A percentile compares a stretch with the other conserved stretches of the same genome.
Conservation (phyloP, 2,888 invertebrate genomes). For the Apotomis betuletana region DNA sequence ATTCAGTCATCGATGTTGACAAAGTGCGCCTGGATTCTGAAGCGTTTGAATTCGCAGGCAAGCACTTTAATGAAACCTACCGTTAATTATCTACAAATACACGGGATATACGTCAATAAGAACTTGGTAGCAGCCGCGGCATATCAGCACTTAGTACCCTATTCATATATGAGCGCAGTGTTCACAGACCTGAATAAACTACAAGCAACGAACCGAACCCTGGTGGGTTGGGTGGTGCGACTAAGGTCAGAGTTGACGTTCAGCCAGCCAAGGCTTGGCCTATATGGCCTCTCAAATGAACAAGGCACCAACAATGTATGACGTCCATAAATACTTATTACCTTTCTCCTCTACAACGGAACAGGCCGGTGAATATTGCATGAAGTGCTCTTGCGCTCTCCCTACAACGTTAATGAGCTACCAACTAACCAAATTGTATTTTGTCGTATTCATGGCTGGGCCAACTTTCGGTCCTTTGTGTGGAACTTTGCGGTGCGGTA, state of each 20-base stretch:
- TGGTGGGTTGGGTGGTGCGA: no score
- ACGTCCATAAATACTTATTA: slow-evolving; percentile 6
- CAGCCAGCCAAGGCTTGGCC: slow-evolving; percentile 55
- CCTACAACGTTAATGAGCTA: slow-evolving; percentile 57
- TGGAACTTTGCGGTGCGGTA: slow-evolving; percentile 38
- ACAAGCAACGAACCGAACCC: slow-evolving; percentile 10
- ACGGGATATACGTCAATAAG: no score
- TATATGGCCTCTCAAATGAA: slow-evolving; percentile 46
- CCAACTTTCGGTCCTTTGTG: slow-evolving; percentile 44
- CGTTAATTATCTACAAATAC: no score
- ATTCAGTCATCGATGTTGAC: no score
- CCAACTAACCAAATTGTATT: slow-evolving; percentile 53
- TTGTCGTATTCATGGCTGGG: slow-evolving; percentile 58
- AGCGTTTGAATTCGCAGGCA: no score
- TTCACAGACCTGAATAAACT: slow-evolving; percentile 25
- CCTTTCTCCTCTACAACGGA: not conserved
- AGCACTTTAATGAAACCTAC: no score
- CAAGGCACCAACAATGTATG: not conserved
- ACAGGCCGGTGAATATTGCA: slow-evolving; percentile 61
- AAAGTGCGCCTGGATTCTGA: no score
- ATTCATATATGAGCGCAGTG: not conserved
- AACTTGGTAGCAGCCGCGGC: no score
- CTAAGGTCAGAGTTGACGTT: slow-evolving; percentile 54
- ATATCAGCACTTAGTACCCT: no score
- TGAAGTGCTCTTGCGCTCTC: slow-evolving; percentile 43